Evolutionary conservation across 2,113 vertebrate species (phyloP).

Genomic region (Catharus fuscescens): DNA sequence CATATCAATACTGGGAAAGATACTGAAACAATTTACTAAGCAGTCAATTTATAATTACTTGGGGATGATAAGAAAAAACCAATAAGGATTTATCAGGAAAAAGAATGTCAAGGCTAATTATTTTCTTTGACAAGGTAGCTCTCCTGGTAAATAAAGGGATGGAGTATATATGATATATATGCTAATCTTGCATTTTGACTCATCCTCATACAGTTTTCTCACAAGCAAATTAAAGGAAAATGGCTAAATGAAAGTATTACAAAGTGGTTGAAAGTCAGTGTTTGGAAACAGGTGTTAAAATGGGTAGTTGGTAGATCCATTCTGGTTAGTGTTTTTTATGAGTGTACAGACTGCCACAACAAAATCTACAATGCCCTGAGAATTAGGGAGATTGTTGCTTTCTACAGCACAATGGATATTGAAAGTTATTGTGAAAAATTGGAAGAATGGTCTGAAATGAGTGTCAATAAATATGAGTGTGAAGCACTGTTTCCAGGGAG

Average conservation of each 20-base stretch:
- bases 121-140: slow-evolving; percentile 30
- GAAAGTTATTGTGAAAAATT: neutral
- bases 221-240: neutral
- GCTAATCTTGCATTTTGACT: neutral
- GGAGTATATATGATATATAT: neutral
- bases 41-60: slow-evolving; percentile 49
- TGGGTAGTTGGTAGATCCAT: neutral
- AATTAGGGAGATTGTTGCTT: neutral
- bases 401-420: neutral
- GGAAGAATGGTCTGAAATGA: neutral
- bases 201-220: neutral
- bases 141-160: neutral
- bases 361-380: neutral
- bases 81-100: slow-evolving; percentile 8
- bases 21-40: slow-evolving; percentile 33
- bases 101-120: slow-evolving; percentile 6
- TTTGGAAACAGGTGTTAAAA: neutral
- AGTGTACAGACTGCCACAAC: neutral
- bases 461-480: neutral
- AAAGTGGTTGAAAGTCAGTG: neutral
- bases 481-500: neutral
- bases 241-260: neutral
- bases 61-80: slow-evolving; percentile 28
- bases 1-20: slow-evolving; percentile 44
- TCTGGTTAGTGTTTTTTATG: neutral